These are phyloP conservation scores for Listronotus oregonensis DNA, from an alignment of 1,140 invertebrate species.

Conservation along the genomic window DNA sequence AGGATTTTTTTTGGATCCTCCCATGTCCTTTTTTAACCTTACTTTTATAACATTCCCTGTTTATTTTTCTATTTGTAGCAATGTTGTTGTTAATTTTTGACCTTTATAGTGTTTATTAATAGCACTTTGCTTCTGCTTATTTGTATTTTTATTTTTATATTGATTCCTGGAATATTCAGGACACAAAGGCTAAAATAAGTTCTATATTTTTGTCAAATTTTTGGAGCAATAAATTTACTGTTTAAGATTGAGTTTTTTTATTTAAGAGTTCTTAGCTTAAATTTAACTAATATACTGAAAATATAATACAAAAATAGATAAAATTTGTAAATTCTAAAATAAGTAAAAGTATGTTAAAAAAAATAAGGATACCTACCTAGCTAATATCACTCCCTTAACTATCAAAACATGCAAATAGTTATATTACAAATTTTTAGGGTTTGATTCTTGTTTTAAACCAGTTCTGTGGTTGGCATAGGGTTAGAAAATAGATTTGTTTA, in stretches of 20 bases:
- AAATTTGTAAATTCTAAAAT: too few species aligned
- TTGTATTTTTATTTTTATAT: slow-evolving; percentile 15
- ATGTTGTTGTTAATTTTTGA: background rate
- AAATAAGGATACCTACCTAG: too few species aligned
- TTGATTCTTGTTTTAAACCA: too few species aligned
- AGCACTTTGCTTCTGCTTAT: background rate
- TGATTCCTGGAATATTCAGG: slow-evolving; percentile 2
- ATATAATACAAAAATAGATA: too few species aligned
- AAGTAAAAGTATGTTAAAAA: too few species aligned
- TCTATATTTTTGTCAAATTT: slow-evolving; percentile 5
- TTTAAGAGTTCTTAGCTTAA: background rate
- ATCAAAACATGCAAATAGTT: too few species aligned
- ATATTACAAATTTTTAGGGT: too few species aligned
- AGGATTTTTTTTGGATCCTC: slow-evolving; percentile 41
- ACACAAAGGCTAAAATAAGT: slow-evolving; percentile 3
- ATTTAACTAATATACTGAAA: too few species aligned
- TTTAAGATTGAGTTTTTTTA: background rate
- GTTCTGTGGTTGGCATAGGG: too few species aligned
- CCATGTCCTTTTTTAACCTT: slow-evolving; percentile 2
- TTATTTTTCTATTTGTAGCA: background rate
- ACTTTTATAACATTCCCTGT: background rate
- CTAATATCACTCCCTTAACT: too few species aligned
- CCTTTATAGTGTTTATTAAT: slow-evolving; percentile 18
- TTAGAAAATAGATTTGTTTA: too few species aligned
- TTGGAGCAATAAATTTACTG: background rate